Evolutionary conservation across 1,140 invertebrate species (phyloP), one percentile per base, ranked within the genome.

Genomic region (Drosophila sturtevanti): DNA sequence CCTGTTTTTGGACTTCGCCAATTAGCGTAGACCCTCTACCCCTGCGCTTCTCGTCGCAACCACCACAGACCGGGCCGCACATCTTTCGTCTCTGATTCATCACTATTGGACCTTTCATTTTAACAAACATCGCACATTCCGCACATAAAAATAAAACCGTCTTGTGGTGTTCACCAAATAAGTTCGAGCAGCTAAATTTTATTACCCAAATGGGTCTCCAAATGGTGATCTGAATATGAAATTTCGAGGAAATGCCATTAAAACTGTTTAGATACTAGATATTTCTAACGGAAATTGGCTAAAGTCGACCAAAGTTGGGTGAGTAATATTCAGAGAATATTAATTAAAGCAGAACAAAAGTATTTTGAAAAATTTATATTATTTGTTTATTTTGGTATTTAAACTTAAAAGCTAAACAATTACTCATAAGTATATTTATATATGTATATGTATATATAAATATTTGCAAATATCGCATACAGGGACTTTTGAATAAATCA

Each of bases 381-480:
- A 37, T 66, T 21, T 54, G 9, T 54, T 69, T 72, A 56, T 72
- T 37, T 21, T 59, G 54, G 10, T 62, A 51, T 62, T 68, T 56
- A 35, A 56, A 56, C 27, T 56, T 56, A 56, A 10, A 18, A 56
- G 27, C 16, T 56, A 34, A 56, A 56, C 54, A 56, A 35, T 56
- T 27, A 34, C 31, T 56, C n/a, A 67, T 24, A 56, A 55, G 61
- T 52, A 44, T 16, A 65, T n/a, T n/a, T 73, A 37, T 62, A 16
- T 67, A 62, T 70, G 63, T 72, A 44, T 22, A 41, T 52, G 11
- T 24, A 75, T 63, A 64, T 60, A 58, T 70, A 77, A 74, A 54
- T 69, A 59, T 68, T 89, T 89, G 84, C 84, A 89, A 89, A 89
- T 89, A 89, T 89, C 84, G 84, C 84, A 89, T 89, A 89, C 84